These are phyloP conservation scores for Itoplectis maculator DNA, from an alignment of 2,888 invertebrate genomes.

Conservation along the genomic window DNA sequence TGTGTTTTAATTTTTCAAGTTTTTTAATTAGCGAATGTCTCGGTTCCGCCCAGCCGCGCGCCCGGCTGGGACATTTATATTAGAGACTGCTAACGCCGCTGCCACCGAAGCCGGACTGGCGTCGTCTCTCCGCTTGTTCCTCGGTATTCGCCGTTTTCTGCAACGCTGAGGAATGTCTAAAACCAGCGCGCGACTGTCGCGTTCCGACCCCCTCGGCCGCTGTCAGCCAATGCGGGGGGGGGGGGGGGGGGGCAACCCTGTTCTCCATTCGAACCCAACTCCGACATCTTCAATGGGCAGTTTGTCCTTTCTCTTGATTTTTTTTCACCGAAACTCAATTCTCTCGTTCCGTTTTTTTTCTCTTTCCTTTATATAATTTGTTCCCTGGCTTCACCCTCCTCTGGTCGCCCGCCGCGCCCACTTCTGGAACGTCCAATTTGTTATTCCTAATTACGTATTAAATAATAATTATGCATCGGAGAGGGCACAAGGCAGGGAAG, in stretches of 20 bases:
- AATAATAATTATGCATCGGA: slow-evolving; percentile 76
- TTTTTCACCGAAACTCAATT: slow-evolving; percentile 47
- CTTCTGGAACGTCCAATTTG: slow-evolving; percentile 73
- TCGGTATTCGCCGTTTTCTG: slow-evolving; percentile 58
- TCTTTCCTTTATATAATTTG: slow-evolving; percentile 48
- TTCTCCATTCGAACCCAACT: slow-evolving; percentile 58
- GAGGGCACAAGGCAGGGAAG: slow-evolving; percentile 32
- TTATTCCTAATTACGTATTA: slow-evolving; percentile 80
- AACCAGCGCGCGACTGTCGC: slow-evolving; percentile 36
- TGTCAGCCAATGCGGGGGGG: no score
- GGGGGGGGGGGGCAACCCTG: no score
- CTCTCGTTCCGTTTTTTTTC: slow-evolving; percentile 55
- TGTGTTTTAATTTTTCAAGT: slow-evolving; percentile 85
- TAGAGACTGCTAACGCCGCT: slow-evolving; percentile 78
- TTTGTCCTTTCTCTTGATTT: slow-evolving; percentile 67
- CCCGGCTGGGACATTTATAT: slow-evolving; percentile 83
- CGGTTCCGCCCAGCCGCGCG: slow-evolving; percentile 79
- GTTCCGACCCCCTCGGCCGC: no score
- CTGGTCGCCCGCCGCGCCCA: slow-evolving; percentile 24
- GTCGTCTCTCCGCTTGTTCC: slow-evolving; percentile 63
- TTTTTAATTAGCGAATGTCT: slow-evolving; percentile 85
- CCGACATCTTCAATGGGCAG: slow-evolving; percentile 68
- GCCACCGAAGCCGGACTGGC: slow-evolving; percentile 58
- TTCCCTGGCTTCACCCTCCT: slow-evolving; percentile 40
- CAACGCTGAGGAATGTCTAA: slow-evolving; percentile 52